A percentile compares a stretch with the other conserved stretches of the same genome.
Conservation (phyloP, 2,797 vertebrate species). For the Peromyscus melanophrys region DNA sequence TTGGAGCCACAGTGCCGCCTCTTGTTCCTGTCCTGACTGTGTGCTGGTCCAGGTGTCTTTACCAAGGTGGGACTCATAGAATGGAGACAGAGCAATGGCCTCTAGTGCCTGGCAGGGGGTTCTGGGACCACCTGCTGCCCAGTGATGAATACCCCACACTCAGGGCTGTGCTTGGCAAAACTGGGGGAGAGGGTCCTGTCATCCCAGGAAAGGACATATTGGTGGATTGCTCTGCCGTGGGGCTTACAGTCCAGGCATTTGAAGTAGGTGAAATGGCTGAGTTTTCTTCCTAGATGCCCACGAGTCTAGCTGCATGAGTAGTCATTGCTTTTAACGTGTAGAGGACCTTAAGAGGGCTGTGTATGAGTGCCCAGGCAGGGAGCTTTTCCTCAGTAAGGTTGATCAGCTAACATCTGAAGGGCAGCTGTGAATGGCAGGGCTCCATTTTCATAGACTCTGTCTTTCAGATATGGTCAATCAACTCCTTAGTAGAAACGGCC, state of each 20-base stretch:
- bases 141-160: fast-evolving
- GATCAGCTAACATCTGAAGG: neutral
- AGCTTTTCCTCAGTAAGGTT: neutral
- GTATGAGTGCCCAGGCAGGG: neutral
- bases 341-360: neutral
- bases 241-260: neutral
- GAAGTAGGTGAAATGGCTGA: neutral
- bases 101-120: neutral
- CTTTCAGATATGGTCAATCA: neutral
- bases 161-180: neutral
- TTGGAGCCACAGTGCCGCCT: neutral
- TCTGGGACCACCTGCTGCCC: neutral
- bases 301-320: neutral
- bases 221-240: neutral
- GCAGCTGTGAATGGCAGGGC: neutral
- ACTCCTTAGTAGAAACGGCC: neutral
- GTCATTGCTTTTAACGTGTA: neutral
- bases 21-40: neutral
- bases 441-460: neutral
- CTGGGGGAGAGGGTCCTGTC: neutral
- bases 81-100: neutral
- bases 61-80: neutral
- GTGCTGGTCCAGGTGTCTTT: neutral
- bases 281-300: neutral
- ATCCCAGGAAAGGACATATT: neutral